Conservation (phyloP, 2,888 invertebrate genomes). For the Apamea monoglypha region DNA sequence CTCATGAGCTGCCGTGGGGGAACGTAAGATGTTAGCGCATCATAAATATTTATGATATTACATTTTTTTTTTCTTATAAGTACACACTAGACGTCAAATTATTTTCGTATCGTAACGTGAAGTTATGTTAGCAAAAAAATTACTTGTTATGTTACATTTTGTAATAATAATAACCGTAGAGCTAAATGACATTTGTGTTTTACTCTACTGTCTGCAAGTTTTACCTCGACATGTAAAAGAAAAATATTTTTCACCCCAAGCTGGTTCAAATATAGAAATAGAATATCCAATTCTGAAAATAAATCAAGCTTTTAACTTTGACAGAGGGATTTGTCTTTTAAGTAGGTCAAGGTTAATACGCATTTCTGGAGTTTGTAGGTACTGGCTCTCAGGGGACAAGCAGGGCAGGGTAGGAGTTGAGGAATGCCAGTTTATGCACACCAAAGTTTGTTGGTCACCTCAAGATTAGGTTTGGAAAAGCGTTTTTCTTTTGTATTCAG, state of each 20-base stretch:
- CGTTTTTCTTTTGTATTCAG: constrained; percentile 8
- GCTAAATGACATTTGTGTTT: constrained; percentile 11
- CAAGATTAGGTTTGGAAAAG: constrained; percentile 4
- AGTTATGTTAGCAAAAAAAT: constrained; percentile 36
- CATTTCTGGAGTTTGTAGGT: constrained; percentile 46
- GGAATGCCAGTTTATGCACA: constrained; percentile 15
- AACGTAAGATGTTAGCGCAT: constrained; percentile 67
- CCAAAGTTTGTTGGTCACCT: constrained; percentile 16
- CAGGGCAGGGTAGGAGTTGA: constrained; percentile 21
- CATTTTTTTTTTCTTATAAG: constrained; percentile 61
- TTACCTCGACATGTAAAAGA: background rate
- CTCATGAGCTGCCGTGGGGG: constrained; percentile 71
- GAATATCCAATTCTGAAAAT: constrained; percentile 37
- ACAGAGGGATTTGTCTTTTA: constrained; percentile 46
- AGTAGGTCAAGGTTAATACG: constrained; percentile 60
- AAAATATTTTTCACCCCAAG: constrained; percentile 15
- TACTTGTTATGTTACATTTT: constrained; percentile 33
- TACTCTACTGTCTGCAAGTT: background rate
- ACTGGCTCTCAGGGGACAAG: constrained; percentile 27
- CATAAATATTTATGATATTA: constrained; percentile 69
- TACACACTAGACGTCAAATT: constrained; percentile 60
- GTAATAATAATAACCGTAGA: constrained; percentile 25
- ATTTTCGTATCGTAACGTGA: constrained; percentile 53
- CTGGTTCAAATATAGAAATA: constrained; percentile 27
- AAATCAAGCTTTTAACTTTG: constrained; percentile 62